Base-by-base conservation (phyloP, 2,888 invertebrate genomes). In the Agonopterix heracliana region DNA sequence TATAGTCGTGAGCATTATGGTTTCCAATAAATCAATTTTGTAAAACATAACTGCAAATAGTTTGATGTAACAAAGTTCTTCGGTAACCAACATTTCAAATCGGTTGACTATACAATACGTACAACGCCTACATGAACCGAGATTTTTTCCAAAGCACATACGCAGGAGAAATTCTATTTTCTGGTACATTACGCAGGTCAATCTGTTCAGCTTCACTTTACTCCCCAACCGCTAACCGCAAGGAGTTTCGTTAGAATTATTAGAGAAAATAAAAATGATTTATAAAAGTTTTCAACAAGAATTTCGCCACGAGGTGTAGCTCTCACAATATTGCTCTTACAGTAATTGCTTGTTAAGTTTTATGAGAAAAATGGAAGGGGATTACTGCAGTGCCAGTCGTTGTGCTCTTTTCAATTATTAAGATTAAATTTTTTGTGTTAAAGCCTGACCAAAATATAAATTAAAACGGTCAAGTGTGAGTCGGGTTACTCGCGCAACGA, bases 101-200 rank as follows among this genome's bases (percentile, higher is more conserved):
- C 7, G 26, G 5, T 26, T 7, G 26, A 26, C 17, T 17, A 17
- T 3, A 3, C 2, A 26, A 26, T 26, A 26, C 26, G 3, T 17
- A 26, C 26, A 26, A 26, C 26, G 26, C 26, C 5, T 26, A 7
- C 1, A 5, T 7, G 17, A 26, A 5, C 26, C 26, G 26, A 5
- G 26, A 7, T 26, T 26, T 26, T 26, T 26, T 26, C 26, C 7
- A 26, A 7, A 26, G 26, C 26, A 26, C 66, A 73, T 68, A 68
- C 65, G 69, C 64, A 68, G 67, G 69, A 64, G 26, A 71, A 73
- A 81, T 77, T 78, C 77, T 67, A 85, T 85, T 85, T 83, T 83
- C 81, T 71, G 73, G 64, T 70, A 81, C 79, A 83, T 84, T 84
- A 75, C 63, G 66, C 72, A 68, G 74, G 74, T 75, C 78, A 72